phyloP scores from a whole-genome alignment of 2,888 invertebrate species.

The Osmoderma eremita region DNA sequence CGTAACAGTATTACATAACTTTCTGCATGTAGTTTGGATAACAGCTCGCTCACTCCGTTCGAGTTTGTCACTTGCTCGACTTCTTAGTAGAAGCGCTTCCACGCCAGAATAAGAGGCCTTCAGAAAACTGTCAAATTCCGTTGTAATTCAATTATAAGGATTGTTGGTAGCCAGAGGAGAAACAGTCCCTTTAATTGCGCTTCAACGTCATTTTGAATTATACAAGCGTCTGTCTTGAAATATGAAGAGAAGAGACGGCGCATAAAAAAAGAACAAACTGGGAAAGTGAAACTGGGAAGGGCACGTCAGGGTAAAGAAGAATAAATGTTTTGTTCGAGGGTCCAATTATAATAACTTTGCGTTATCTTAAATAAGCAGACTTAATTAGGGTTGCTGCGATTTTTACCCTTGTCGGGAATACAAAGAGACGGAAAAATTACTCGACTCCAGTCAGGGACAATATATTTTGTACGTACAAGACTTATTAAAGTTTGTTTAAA shows the following conservation, averaged over 20 bases:
- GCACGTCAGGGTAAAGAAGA: constrained; percentile 12
- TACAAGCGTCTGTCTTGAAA: constrained; percentile 34
- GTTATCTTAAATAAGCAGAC: constrained; percentile 32
- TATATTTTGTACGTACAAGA: not conserved
- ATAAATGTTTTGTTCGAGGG: constrained; percentile 28
- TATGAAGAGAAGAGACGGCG: constrained; percentile 6
- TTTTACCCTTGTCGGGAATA: constrained; percentile 18
- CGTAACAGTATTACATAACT: constrained; percentile 43
- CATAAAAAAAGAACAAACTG: constrained; percentile 14
- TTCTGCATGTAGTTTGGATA: constrained; percentile 38
- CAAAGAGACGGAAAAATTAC: constrained; percentile 6
- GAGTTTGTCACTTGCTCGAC: not conserved
- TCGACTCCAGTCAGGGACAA: not conserved
- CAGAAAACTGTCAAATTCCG: constrained; percentile 39
- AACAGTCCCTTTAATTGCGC: constrained; percentile 36
- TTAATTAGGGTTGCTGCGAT: constrained; percentile 28
- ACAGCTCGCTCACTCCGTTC: constrained; percentile 27
- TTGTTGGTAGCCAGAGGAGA: constrained; percentile 27
- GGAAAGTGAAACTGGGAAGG: constrained; percentile 17
- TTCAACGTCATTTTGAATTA: constrained; percentile 38
- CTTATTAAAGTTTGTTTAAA: not conserved
- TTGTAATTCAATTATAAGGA: constrained; percentile 39
- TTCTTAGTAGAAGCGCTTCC: constrained; percentile 9
- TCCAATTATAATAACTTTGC: constrained; percentile 32
- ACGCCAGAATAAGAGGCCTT: constrained; percentile 33